phyloP scores from a whole-genome alignment of 2,797 vertebrate genomes.

The Xenops minutus region DNA sequence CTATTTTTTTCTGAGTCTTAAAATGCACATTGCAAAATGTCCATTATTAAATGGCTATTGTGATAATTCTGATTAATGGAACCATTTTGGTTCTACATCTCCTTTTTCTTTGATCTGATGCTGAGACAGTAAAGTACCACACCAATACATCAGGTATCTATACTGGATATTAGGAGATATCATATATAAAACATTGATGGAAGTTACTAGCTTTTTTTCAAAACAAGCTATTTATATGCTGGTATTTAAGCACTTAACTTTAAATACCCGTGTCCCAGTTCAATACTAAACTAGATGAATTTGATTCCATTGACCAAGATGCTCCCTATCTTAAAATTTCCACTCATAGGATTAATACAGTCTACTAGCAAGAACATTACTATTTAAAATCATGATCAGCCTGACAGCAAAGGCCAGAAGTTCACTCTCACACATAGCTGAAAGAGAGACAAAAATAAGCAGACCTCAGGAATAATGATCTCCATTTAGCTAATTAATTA shows the following conservation, averaged over 20 bases:
- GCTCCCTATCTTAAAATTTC: background rate
- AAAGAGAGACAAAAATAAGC: slow-evolving; percentile 59
- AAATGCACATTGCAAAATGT: background rate
- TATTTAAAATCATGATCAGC: slow-evolving; percentile 31
- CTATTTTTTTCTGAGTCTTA: background rate
- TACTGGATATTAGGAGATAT: background rate
- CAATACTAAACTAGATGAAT: background rate
- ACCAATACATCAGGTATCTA: background rate
- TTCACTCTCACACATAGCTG: background rate
- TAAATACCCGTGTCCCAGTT: background rate
- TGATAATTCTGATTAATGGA: background rate
- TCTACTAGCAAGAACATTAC: background rate
- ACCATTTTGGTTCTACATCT: background rate
- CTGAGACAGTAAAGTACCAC: background rate
- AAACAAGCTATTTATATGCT: background rate
- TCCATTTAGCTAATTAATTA: slow-evolving; percentile 66
- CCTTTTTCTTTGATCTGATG: background rate
- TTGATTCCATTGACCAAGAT: background rate
- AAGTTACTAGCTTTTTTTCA: background rate
- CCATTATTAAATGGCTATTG: background rate
- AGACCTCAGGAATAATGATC: slow-evolving; percentile 49
- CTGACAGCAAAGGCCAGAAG: slow-evolving; percentile 28
- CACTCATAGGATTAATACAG: background rate
- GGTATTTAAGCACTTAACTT: background rate
- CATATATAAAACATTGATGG: background rate